Conservation (phyloP, 92 coral and sea anemone species). For the Porites divaricata region DNA sequence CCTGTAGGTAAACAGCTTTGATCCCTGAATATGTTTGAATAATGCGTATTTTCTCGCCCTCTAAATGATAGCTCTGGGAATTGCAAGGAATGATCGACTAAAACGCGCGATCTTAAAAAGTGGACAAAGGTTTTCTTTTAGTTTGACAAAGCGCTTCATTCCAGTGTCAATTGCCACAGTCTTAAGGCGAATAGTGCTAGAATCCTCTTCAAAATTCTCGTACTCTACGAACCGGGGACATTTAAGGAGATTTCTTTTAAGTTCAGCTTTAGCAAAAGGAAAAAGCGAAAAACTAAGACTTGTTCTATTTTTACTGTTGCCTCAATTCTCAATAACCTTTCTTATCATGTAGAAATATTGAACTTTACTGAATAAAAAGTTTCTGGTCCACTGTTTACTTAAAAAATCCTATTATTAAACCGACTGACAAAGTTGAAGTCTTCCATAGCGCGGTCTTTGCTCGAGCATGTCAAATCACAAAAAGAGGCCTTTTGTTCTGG, state of each 20-base stretch:
- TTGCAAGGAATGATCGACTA: neutral
- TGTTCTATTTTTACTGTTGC: neutral
- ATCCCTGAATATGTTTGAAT: conserved; percentile 20
- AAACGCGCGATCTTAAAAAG: neutral
- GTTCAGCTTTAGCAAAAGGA: neutral
- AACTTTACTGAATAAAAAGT: conserved; percentile 10
- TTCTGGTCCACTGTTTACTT: conserved; percentile 29
- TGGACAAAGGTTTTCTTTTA: neutral
- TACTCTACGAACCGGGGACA: neutral
- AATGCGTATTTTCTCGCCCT: neutral
- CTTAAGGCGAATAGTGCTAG: neutral
- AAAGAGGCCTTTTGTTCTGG: conserved; percentile 23
- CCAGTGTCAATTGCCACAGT: neutral
- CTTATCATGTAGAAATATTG: conserved; percentile 12
- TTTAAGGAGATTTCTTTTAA: neutral
- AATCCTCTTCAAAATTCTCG: neutral
- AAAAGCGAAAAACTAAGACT: neutral
- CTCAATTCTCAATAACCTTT: neutral
- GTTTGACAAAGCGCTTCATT: neutral
- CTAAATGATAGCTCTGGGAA: conserved; percentile 21
- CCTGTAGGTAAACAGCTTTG: conserved; percentile 52
- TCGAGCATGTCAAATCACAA: conserved; percentile 37
- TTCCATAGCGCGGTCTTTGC: neutral
- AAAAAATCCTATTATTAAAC: conserved; percentile 23
- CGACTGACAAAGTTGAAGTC: conserved; percentile 33